Conservation (phyloP, 2,888 invertebrate genomes). For the Dicranocentrus wangi region DNA sequence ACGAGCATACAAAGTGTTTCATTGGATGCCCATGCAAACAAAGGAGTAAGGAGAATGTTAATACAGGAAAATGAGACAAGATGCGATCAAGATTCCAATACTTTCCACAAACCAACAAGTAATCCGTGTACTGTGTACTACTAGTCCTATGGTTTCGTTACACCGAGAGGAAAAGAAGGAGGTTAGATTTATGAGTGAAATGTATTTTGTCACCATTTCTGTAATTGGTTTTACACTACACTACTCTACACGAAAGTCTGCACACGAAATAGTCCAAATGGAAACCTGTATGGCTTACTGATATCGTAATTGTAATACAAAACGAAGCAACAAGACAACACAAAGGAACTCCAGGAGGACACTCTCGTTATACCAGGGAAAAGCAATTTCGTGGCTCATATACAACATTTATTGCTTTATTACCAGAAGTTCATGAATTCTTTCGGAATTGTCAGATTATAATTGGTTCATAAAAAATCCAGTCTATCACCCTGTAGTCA, state of each 20-base stretch:
- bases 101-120: not conserved
- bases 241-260: not conserved
- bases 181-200: not conserved
- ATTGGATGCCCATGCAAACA: not conserved
- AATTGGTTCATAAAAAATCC: not conserved
- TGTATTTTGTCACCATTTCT: conserved; percentile 6
- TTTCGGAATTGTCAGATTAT: not conserved
- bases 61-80: not conserved
- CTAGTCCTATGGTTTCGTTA: not conserved
- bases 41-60: not conserved
- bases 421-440: no score
- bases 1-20: not conserved
- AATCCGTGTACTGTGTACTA: conserved; percentile 12
- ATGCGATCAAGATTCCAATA: not conserved
- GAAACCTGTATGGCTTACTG: no score
- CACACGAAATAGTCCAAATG: no score
- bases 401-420: conserved; percentile 9
- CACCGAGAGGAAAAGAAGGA: no score
- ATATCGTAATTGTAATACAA: not conserved
- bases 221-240: conserved; percentile 3
- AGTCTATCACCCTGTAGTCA: not conserved
- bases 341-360: not conserved
- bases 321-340: not conserved
- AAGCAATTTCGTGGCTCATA: conserved; percentile 11
- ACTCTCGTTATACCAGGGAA: not conserved